A percentile compares a stretch with the other conserved stretches of the same genome.
Conservation (phyloP, 2,113 vertebrate genomes). For the Haplochromis burtoni region DNA sequence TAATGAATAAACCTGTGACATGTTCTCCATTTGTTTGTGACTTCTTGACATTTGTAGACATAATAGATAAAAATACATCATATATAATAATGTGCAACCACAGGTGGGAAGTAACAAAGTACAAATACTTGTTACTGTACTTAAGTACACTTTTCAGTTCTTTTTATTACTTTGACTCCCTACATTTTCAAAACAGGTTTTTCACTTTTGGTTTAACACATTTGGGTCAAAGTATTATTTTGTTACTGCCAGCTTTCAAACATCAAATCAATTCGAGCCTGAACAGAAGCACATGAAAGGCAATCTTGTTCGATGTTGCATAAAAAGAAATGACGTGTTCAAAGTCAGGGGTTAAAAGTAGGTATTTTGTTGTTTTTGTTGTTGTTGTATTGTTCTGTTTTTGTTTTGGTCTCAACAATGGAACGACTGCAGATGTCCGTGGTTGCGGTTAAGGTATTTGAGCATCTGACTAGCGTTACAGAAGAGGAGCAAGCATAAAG, state of each 20-base stretch:
- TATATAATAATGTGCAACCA: neutral
- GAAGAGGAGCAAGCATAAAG: neutral
- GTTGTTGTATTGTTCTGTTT: neutral
- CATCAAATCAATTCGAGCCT: neutral
- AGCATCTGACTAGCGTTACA: neutral
- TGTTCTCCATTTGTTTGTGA: neutral
- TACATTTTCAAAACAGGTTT: neutral
- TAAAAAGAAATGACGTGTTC: accelerated
- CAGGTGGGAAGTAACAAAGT: accelerated
- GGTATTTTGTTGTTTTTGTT: neutral
- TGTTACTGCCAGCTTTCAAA: neutral
- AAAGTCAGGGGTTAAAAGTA: neutral
- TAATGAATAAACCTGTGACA: neutral
- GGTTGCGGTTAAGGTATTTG: accelerated
- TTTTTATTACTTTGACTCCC: neutral
- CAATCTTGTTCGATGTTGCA: neutral
- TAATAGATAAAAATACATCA: accelerated
- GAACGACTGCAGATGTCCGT: neutral
- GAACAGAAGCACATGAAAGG: neutral
- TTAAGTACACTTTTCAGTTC: accelerated
- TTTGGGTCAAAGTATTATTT: accelerated
- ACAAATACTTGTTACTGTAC: accelerated
- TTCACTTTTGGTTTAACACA: neutral
- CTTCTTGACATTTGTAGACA: neutral
- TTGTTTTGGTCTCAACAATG: neutral